These are phyloP conservation scores for Melinopterus prodromus DNA, from an alignment of 2,888 invertebrate genomes.

Conservation along the genomic window DNA sequence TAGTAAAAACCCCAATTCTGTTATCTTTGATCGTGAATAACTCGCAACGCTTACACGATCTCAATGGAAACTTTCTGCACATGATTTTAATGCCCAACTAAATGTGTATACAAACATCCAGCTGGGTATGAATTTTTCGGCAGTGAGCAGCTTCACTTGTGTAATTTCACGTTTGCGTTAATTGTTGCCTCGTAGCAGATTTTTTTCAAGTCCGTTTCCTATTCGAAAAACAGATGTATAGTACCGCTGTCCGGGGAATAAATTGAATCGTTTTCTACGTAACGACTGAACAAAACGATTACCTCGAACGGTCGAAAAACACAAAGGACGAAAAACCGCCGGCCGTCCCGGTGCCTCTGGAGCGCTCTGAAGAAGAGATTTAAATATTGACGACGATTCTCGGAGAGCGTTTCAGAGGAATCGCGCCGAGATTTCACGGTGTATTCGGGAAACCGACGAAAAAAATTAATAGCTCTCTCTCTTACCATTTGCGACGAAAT, in stretches of 20 bases:
- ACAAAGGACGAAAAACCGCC: background rate
- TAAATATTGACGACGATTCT: background rate
- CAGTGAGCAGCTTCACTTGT: no score
- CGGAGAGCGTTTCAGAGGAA: background rate
- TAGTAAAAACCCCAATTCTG: no score
- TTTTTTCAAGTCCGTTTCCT: background rate
- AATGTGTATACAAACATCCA: no score
- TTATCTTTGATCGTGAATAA: no score
- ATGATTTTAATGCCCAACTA: no score
- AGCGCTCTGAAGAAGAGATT: background rate
- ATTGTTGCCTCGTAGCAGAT: background rate
- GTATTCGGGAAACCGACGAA: slow-evolving; percentile 8
- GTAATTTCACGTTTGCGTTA: background rate
- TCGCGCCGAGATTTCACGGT: slow-evolving; percentile 14
- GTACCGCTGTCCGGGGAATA: background rate
- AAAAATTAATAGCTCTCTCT: slow-evolving; percentile 15
- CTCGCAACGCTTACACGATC: no score
- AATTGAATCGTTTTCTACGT: background rate
- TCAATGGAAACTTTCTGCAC: no score
- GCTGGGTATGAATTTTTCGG: no score
- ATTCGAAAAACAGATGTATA: background rate
- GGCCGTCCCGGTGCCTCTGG: background rate
- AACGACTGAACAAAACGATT: slow-evolving; percentile 4
- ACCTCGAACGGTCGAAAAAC: background rate
- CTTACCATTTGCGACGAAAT: slow-evolving; percentile 7